Evolutionary conservation across 2,888 invertebrate genomes (phyloP).

Genomic region (Xanthorhoe designata): DNA sequence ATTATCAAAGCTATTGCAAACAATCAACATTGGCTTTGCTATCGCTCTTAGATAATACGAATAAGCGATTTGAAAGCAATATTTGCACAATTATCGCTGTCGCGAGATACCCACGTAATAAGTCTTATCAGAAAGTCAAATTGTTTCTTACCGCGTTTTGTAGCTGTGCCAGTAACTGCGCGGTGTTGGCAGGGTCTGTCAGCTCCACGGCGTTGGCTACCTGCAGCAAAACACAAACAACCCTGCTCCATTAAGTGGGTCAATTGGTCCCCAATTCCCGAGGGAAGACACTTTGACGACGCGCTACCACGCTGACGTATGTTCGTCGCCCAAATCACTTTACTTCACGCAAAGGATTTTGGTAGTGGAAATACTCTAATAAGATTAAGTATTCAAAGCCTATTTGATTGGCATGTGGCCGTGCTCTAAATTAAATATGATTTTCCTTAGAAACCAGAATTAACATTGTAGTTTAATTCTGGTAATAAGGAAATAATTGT

Average conservation of each 20-base stretch:
- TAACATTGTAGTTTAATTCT: too few relatives aligned
- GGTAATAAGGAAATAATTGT: too few relatives aligned
- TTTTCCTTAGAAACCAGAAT: too few relatives aligned
- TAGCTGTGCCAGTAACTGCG: conserved; percentile 69
- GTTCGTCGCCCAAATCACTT: background rate
- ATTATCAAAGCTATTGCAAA: too few relatives aligned
- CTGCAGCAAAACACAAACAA: conserved; percentile 69
- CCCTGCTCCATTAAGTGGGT: conserved; percentile 67
- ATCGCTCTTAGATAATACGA: too few relatives aligned
- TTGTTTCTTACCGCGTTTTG: conserved; percentile 71
- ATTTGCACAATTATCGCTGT: too few relatives aligned
- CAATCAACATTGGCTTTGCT: too few relatives aligned
- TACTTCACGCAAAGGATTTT: background rate
- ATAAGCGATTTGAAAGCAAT: too few relatives aligned
- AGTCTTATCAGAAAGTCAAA: background rate
- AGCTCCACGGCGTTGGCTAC: conserved; percentile 76
- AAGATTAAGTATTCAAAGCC: background rate
- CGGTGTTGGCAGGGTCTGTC: conserved; percentile 71
- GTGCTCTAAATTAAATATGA: background rate
- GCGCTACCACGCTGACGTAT: conserved; percentile 38
- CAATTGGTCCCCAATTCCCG: conserved; percentile 62
- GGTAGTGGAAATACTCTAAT: background rate
- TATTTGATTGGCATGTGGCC: background rate
- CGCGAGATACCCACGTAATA: too few relatives aligned
- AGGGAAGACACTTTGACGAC: conserved; percentile 35